phyloP scores from a whole-genome alignment of 2,888 invertebrate genomes.

The Agonum fuliginosum region DNA sequence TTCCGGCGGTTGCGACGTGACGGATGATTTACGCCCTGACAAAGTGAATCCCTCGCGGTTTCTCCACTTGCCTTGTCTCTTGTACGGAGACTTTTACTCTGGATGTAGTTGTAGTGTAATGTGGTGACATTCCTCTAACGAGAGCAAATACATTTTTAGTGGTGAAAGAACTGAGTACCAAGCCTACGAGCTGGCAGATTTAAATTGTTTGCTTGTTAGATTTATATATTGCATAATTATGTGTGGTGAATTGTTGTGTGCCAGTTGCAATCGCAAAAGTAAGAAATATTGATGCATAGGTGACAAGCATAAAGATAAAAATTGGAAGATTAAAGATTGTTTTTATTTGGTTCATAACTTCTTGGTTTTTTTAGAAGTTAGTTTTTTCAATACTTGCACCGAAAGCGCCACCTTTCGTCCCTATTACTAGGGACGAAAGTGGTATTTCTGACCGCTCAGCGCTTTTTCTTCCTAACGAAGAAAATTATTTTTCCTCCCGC shows the following conservation, averaged over 20 bases:
- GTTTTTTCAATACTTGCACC: no score
- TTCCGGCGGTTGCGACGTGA: conserved; percentile 1
- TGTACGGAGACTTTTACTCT: neutral
- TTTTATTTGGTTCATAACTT: no score
- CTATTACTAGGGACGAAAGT: no score
- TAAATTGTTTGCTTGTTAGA: conserved; percentile 39
- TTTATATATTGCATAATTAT: conserved; percentile 39
- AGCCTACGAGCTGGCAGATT: conserved; percentile 16
- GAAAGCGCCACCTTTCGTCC: no score
- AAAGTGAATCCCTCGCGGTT: neutral
- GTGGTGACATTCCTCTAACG: conserved; percentile 44
- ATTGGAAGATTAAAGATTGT: no score
- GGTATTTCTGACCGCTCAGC: no score
- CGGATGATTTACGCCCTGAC: conserved; percentile 30
- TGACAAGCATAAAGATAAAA: no score
- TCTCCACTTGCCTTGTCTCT: neutral
- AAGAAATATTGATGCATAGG: neutral
- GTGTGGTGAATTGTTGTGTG: neutral
- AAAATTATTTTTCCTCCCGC: no score
- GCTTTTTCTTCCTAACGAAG: no score
- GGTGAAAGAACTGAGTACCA: conserved; percentile 6
- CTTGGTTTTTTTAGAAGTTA: no score
- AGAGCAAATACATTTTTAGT: conserved; percentile 32
- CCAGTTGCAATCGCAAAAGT: neutral
- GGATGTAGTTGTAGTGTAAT: conserved; percentile 11